Conservation (phyloP, 2,113 vertebrate species). For the Centropus unirufus region DNA sequence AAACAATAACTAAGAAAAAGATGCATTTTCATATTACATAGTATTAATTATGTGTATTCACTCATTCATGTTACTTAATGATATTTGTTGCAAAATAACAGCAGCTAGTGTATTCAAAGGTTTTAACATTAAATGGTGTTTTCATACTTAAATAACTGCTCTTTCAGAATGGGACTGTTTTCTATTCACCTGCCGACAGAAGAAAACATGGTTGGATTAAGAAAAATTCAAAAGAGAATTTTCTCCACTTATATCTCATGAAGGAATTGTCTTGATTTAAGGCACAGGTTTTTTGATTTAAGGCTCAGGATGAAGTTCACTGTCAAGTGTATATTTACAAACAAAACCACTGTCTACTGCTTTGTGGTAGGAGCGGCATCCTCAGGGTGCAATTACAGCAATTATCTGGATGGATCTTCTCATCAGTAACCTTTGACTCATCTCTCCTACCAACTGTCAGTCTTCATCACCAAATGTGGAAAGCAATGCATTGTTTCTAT, state of each 20-base stretch:
- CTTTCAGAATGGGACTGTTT: background rate
- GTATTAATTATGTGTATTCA: background rate
- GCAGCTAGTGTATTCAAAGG: background rate
- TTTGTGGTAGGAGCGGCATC: slow-evolving; percentile 19
- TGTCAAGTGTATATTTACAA: background rate
- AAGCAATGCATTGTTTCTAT: background rate
- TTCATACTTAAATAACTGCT: background rate
- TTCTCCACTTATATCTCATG: background rate
- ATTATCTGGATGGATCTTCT: slow-evolving; percentile 64
- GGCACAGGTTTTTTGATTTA: background rate
- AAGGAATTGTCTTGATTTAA: background rate
- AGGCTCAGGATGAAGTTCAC: background rate
- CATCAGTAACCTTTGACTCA: slow-evolving; percentile 55
- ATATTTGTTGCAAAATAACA: background rate
- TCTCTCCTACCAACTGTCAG: slow-evolving; percentile 17
- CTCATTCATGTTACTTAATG: background rate
- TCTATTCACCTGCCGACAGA: background rate
- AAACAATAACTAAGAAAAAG: background rate
- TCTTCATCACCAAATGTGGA: slow-evolving; percentile 29
- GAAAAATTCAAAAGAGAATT: background rate
- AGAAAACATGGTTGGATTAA: background rate
- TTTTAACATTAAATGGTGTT: background rate
- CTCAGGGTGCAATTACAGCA: slow-evolving; percentile 58
- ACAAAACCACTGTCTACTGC: background rate
- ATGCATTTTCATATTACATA: background rate